A percentile compares a stretch with the other conserved stretches of the same genome.
Conservation (phyloP, 2,797 vertebrate species). For the Onychomys leucogaster region DNA sequence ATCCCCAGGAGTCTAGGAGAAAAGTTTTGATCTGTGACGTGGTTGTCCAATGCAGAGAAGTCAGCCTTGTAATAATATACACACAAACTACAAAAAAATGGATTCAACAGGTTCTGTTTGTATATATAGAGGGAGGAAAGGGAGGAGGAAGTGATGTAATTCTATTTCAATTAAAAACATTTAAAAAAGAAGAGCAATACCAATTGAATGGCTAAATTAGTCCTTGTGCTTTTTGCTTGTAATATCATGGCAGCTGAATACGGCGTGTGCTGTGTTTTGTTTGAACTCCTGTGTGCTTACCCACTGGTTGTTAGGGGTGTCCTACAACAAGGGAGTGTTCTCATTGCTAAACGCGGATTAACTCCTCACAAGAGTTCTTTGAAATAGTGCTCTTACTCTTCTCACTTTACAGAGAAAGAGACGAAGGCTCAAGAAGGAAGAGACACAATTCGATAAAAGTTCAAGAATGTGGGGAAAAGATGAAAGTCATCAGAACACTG, state of each 20-base stretch:
- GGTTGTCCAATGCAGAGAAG: background rate
- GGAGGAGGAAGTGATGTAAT: background rate
- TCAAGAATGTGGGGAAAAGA: background rate
- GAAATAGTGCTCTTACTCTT: background rate
- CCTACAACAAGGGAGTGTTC: background rate
- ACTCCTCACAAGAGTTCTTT: background rate
- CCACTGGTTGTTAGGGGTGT: background rate
- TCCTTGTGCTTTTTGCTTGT: conserved; percentile 46
- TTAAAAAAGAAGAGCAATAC: background rate
- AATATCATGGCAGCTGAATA: conserved; percentile 5
- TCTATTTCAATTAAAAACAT: background rate
- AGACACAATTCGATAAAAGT: background rate
- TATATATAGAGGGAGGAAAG: background rate
- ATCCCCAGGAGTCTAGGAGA: background rate
- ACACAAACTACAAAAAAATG: background rate
- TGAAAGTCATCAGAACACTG: background rate
- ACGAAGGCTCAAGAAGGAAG: background rate
- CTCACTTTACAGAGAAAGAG: background rate
- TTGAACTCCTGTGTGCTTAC: background rate
- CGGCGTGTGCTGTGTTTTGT: background rate
- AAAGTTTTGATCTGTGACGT: background rate
- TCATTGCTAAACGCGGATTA: background rate
- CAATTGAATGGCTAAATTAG: conserved; percentile 22
- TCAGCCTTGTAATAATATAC: background rate
- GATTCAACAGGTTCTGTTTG: background rate